Evolutionary conservation across 1,140 invertebrate genomes (phyloP), one percentile per base, ranked within the genome.

Genomic region (Papilio glaucus): DNA sequence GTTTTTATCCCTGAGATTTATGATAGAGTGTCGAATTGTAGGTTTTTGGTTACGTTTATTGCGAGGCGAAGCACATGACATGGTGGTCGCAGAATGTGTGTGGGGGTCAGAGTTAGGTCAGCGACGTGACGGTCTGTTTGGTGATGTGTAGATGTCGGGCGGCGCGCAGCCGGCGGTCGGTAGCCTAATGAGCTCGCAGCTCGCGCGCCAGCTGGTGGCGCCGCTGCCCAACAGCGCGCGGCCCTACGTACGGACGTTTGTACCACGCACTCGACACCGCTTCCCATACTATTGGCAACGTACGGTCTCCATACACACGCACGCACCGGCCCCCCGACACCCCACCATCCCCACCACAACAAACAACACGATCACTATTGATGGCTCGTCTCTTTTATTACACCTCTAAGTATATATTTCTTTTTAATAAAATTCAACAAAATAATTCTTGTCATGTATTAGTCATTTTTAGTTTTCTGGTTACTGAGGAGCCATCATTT

Each of bases 121-220:
- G 73, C 77, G 72, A 75, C 74, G 79, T 80, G 77, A 73, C 72
- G 71, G 72, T 74, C 72, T 81, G 79, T 85, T 76, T 79, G 78
- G 78, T 75, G 75, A 73, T 83, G 81, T 81, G 77, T 83, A 86
- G 84, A 81, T 86, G 77, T 81, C 79, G 67, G 74, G 78, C 77
- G 77, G 60, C 74, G 79, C 71, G 75, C 72, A 75, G 82, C 75
- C 73, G 79, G 77, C 79, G 74, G 81, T 80, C 81, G 85, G 85
- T 85, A 87, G 86, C 82, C 80, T 93, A 83, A 91, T 93, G 93
- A 92, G 90, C 88, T 94, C 94, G 86, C 94, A 94, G 88, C 91
- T 94, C 77, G 94, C 94, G 79, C 93, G 94, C 72, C 94, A 94
- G 87, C 93, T 94, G 84, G 93, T 94, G 78, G 94, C 94, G 84